These are phyloP conservation scores for Drosophila infuscata DNA, from an alignment of 2,888 invertebrate genomes.

Conservation along the genomic window DNA sequence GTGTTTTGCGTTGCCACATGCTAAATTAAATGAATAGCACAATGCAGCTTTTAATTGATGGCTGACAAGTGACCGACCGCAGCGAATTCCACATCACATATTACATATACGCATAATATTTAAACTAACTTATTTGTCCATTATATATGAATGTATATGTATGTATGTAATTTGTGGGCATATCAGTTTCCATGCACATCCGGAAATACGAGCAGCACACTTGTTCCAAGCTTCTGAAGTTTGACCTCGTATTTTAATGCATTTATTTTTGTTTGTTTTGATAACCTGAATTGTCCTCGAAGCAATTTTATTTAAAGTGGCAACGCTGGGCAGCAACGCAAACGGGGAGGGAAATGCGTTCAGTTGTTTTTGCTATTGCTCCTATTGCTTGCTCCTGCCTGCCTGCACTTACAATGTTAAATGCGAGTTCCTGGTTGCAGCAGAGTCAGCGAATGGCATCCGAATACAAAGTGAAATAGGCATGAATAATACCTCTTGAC, in stretches of 20 bases:
- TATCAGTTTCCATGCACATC: slow-evolving; percentile 48
- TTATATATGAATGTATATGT: slow-evolving; percentile 3
- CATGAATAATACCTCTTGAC: slow-evolving; percentile 62
- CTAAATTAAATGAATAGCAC: slow-evolving; percentile 46
- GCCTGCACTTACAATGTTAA: slow-evolving; percentile 4
- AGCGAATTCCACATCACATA: neutral
- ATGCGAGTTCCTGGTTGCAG: slow-evolving; percentile 2
- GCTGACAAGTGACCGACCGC: slow-evolving; percentile 8
- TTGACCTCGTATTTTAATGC: slow-evolving; percentile 44
- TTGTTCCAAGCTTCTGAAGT: slow-evolving; percentile 13
- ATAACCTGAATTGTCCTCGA: slow-evolving; percentile 41
- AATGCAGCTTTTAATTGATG: slow-evolving; percentile 19
- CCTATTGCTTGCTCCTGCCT: neutral
- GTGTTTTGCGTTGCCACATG: slow-evolving; percentile 50
- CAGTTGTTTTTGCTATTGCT: slow-evolving; percentile 26
- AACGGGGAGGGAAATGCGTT: slow-evolving; percentile 23
- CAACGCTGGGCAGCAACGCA: slow-evolving; percentile 16
- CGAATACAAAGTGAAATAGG: slow-evolving; percentile 40
- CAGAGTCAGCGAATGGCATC: slow-evolving; percentile 17
- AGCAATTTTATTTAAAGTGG: slow-evolving; percentile 30
- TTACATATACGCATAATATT: neutral
- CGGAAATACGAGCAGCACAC: slow-evolving; percentile 22
- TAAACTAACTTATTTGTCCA: neutral
- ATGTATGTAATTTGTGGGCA: slow-evolving; percentile 16
- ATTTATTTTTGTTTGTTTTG: slow-evolving; percentile 17